Evolutionary conservation across 2,888 invertebrate species (phyloP).

Genomic region (Doris montereyensis): DNA sequence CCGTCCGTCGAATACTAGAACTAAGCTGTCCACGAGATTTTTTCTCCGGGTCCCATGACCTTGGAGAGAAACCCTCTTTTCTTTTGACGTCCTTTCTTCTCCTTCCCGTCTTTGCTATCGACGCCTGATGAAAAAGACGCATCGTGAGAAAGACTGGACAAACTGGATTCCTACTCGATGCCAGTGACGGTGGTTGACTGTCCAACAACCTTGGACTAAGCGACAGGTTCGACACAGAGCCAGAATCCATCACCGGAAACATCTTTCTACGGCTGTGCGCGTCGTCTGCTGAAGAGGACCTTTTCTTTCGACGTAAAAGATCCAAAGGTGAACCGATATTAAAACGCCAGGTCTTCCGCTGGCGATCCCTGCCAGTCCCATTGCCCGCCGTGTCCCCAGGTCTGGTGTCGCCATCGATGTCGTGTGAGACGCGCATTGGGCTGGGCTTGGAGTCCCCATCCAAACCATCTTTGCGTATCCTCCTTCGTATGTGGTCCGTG

Average conservation of each 20-base stretch:
- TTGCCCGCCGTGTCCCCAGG: neutral
- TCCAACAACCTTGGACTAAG: slow-evolving; percentile 29
- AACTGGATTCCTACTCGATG: slow-evolving; percentile 40
- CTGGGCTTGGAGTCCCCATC: slow-evolving; percentile 3
- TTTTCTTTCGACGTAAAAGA: slow-evolving; percentile 29
- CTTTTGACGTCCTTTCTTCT: too few relatives aligned
- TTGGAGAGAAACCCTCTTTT: neutral
- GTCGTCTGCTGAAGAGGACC: slow-evolving; percentile 42
- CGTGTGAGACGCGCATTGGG: slow-evolving; percentile 35
- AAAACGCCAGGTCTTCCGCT: neutral
- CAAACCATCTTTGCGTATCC: slow-evolving; percentile 35
- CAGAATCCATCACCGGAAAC: neutral
- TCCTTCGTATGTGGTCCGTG: slow-evolving; percentile 52
- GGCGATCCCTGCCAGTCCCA: too few relatives aligned
- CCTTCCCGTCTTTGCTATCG: neutral
- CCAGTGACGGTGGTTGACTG: slow-evolving; percentile 40
- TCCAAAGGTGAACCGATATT: slow-evolving; percentile 13
- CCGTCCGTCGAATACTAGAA: slow-evolving; percentile 51
- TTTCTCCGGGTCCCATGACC: slow-evolving; percentile 50
- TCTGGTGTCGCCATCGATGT: neutral
- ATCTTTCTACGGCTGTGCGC: neutral
- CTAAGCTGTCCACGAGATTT: slow-evolving; percentile 45
- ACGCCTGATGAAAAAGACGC: neutral
- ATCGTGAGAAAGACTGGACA: slow-evolving; percentile 26
- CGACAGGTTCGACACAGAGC: neutral